Conservation (phyloP, 2,797 vertebrate species). For the Anguilla pacifica region DNA sequence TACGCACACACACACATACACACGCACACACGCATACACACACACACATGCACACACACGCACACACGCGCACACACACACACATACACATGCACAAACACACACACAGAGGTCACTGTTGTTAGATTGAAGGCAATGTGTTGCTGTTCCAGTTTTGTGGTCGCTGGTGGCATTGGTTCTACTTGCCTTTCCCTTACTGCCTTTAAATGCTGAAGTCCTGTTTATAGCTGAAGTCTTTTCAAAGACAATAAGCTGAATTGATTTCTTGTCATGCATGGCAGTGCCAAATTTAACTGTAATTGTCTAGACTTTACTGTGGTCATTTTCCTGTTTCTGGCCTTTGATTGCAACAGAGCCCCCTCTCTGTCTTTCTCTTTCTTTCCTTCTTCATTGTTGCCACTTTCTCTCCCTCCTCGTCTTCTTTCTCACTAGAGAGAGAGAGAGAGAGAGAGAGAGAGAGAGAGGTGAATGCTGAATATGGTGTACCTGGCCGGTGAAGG, state of each 20-base stretch:
- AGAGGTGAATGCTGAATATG: slow-evolving; percentile 81
- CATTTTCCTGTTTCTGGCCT: background rate
- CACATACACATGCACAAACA: too few relatives aligned
- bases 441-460: too few relatives aligned
- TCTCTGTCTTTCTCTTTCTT: slow-evolving; percentile 15
- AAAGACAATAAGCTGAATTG: background rate
- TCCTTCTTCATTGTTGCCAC: slow-evolving; percentile 39
- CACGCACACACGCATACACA: too few relatives aligned
- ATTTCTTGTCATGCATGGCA: background rate
- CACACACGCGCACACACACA: too few relatives aligned
- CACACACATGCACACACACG: too few relatives aligned
- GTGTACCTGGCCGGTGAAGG: slow-evolving; percentile 80
- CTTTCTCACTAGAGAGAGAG: slow-evolving; percentile 22
- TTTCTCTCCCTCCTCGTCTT: slow-evolving; percentile 35
- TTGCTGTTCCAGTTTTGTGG: background rate
- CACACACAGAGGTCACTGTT: too few relatives aligned
- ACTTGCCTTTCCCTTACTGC: background rate
- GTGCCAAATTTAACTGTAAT: background rate
- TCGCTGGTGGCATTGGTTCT: background rate
- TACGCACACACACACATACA: too few relatives aligned
- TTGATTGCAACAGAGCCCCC: background rate
- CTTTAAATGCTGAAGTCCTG: background rate
- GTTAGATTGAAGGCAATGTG: too few relatives aligned
- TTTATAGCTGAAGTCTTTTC: background rate
- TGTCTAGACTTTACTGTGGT: background rate